Evolutionary conservation across 2,113 vertebrate genomes (phyloP).

Genomic region (Rhabdomys dilectus): DNA sequence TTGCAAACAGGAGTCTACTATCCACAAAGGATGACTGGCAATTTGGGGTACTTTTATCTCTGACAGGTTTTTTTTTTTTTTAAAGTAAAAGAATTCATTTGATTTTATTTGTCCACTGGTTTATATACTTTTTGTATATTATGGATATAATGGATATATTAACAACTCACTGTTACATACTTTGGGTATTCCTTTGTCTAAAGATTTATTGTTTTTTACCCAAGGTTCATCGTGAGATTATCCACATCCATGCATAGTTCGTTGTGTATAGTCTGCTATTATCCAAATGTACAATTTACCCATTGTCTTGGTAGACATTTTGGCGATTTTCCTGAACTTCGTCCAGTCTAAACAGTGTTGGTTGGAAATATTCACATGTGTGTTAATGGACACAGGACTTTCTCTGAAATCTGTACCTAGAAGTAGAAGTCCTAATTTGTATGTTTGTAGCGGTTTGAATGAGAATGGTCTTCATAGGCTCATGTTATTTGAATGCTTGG

Average conservation of each 20-base stretch:
- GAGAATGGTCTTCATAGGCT: background rate
- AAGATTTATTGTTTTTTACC: constrained; percentile 23
- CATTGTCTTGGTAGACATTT: background rate
- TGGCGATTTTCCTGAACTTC: background rate
- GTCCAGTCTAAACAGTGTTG: background rate
- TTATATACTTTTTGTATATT: background rate
- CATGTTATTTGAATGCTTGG: background rate
- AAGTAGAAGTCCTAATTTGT: background rate
- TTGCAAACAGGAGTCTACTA: background rate
- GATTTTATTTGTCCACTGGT: background rate
- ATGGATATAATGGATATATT: background rate
- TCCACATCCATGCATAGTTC: constrained; percentile 16
- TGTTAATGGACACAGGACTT: background rate
- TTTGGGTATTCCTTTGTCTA: constrained; percentile 12
- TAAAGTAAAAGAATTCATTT: constrained; percentile 9
- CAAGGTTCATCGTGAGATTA: background rate
- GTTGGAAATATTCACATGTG: background rate
- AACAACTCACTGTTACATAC: background rate
- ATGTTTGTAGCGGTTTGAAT: background rate
- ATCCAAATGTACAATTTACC: background rate
- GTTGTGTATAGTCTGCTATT: background rate
- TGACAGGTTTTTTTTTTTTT: constrained; percentile 11
- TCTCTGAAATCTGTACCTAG: background rate
- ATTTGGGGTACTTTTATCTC: background rate
- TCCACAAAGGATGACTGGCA: background rate